These are phyloP conservation scores for Taenioides sp. DNA, from an alignment of 2,797 vertebrate species.

Conservation along the genomic window DNA sequence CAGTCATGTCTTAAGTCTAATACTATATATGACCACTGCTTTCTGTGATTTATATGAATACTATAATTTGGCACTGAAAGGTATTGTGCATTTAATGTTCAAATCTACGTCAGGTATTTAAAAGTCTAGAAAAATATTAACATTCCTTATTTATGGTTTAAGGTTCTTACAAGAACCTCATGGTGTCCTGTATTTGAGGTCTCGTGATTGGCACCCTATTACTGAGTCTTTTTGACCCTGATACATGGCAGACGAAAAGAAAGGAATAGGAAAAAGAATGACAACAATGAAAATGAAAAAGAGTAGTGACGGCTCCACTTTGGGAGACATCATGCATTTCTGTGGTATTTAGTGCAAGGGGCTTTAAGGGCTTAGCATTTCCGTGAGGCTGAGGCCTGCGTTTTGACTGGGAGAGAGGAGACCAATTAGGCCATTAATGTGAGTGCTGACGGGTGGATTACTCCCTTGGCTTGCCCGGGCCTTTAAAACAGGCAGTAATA, in stretches of 20 bases:
- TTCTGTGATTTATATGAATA: not conserved
- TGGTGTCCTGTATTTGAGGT: conserved; percentile 22
- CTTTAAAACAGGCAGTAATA: conserved; percentile 76
- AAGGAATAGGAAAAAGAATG: conserved; percentile 37
- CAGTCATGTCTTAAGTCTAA: conserved; percentile 24
- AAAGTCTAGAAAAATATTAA: too few species aligned
- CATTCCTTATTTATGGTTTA: not conserved
- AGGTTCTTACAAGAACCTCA: conserved; percentile 16
- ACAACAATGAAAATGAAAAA: conserved; percentile 63
- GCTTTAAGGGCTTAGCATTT: conserved; percentile 69
- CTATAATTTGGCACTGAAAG: not conserved
- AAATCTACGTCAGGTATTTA: not conserved
- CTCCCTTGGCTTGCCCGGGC: conserved; percentile 66
- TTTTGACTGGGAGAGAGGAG: conserved; percentile 71
- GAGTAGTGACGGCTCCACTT: conserved; percentile 59
- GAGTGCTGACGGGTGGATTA: conserved; percentile 80
- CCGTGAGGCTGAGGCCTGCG: conserved; percentile 60
- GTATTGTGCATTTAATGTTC: not conserved
- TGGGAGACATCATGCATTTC: conserved; percentile 62
- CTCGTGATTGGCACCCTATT: conserved; percentile 45
- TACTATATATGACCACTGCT: conserved; percentile 18
- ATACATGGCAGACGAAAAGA: conserved; percentile 49
- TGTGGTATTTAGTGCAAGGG: conserved; percentile 60
- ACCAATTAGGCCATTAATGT: conserved; percentile 80
- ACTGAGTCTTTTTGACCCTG: conserved; percentile 36